These are phyloP conservation scores for Empidonax alnorum DNA, from an alignment of 2,113 vertebrate species.

Conservation along the genomic window DNA sequence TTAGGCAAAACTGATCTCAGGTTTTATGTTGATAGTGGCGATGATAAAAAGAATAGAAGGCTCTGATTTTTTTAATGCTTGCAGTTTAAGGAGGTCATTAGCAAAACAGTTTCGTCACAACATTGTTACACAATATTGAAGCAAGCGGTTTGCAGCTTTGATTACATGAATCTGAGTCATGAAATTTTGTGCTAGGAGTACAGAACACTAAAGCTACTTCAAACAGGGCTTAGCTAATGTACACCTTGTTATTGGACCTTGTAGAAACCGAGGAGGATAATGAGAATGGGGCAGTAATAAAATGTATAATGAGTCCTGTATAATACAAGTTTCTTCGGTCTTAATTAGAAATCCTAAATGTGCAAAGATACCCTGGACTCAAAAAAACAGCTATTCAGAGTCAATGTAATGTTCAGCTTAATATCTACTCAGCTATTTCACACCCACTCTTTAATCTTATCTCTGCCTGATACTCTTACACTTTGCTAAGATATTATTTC, in stretches of 20 bases:
- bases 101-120: constrained; percentile 49
- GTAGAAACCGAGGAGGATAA: constrained; percentile 46
- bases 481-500: not conserved
- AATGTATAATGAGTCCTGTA: constrained; percentile 27
- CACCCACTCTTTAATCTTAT: constrained; percentile 30
- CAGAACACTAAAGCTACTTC: constrained; percentile 67
- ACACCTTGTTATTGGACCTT: constrained; percentile 48
- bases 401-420: not conserved
- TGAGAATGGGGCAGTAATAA: constrained; percentile 21
- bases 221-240: constrained; percentile 63
- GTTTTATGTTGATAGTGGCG: not conserved
- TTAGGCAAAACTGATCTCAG: not conserved
- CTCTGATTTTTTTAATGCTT: not conserved
- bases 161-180: constrained; percentile 66
- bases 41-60: not conserved
- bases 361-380: constrained; percentile 2
- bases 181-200: constrained; percentile 59
- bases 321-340: constrained; percentile 29
- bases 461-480: not conserved
- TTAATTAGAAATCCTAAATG: constrained; percentile 28
- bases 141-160: constrained; percentile 60
- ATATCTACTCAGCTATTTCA: not conserved
- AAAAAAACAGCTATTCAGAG: not conserved
- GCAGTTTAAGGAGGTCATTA: constrained; percentile 45
- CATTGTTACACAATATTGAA: constrained; percentile 64